Base-by-base conservation (phyloP, 2,113 vertebrate species). In the Rhinogobius similis region DNA sequence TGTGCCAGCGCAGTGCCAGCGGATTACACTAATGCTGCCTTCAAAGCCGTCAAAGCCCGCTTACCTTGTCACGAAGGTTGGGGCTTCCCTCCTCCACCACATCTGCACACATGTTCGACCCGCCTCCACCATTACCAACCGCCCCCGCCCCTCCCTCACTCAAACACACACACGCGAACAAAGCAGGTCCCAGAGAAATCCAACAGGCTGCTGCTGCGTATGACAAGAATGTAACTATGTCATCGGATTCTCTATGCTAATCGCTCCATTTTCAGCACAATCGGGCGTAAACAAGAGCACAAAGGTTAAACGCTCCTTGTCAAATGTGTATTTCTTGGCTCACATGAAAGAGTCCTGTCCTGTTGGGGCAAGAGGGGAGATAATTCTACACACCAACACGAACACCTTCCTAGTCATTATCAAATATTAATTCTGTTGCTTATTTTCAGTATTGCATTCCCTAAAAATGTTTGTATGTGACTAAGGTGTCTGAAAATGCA, bases 51-150 rank as follows among this genome's bases (percentile, higher is more conserved):
- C 81, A 86, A 72, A 85, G 83, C 78, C 67, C 44, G 75, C 82
- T 81, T 79, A 86, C 88, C 85, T 90, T 82, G 80, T 83, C 86
- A 77, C 81, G 73, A 80, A 89, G 79, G 82, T 83, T 82, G n/a
- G 81, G 43, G 16, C n/a, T 70, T 41, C 72, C 76, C 65, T 68
- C 75, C 75, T 66, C 53, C 13, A 16, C 13, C 24, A 79, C 77
- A 83, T 88, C 78, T 81, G 77, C 78, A 67, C 81, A 75, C 63
- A 38, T 73, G 81, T 77, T 65, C 44, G 62, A 69, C 75, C 79
- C 72, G 72, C 83, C 77, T 77, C 71, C 10, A 9, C 39, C 32
- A 67, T 79, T 68, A 69, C 79, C 72, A 56, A 79, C 71, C 74
- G 70, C 71, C 76, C 62, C 67, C 23, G 18, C n/a, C 71, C 72